Evolutionary conservation across 2,113 vertebrate genomes (phyloP).

Genomic region (Microtus oregoni): DNA sequence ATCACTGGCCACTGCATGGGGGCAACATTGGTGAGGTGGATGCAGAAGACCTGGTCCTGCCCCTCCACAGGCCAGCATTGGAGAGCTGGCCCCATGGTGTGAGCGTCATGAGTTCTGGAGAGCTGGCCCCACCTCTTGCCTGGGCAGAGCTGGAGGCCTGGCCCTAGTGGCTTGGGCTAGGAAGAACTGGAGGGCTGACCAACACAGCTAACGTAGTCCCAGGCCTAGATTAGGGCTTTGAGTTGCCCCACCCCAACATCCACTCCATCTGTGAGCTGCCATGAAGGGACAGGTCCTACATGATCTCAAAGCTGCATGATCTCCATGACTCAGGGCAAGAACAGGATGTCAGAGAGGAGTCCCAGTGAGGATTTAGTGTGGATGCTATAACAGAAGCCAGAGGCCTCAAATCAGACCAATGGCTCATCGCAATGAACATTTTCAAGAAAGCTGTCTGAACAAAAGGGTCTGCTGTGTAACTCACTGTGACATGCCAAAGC

Average conservation of each 20-base stretch:
- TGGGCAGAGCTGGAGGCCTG: not conserved
- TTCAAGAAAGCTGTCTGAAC: not conserved
- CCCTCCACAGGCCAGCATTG: not conserved
- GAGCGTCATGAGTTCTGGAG: not conserved
- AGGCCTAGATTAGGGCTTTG: not conserved
- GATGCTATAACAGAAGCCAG: not conserved
- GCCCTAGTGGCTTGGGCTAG: not conserved
- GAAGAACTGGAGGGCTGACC: not conserved
- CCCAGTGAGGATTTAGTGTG: not conserved
- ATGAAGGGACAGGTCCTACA: not conserved
- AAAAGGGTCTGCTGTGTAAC: not conserved
- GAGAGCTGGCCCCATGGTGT: not conserved
- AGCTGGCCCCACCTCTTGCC: too few relatives aligned
- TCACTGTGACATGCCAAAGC: not conserved
- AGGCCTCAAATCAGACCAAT: not conserved
- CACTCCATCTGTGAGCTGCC: not conserved
- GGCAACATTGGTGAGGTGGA: not conserved
- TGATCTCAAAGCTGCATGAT: not conserved
- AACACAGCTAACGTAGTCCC: not conserved
- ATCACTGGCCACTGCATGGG: not conserved
- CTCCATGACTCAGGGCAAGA: not conserved
- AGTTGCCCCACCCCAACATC: not conserved
- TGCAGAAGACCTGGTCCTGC: not conserved
- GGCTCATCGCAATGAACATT: not conserved
- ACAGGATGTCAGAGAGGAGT: not conserved